Percentiles rank a stretch among this genome's conserved stretches.
Conservation (phyloP, 2,797 vertebrate species). For the Yasuhikotakia modesta region DNA sequence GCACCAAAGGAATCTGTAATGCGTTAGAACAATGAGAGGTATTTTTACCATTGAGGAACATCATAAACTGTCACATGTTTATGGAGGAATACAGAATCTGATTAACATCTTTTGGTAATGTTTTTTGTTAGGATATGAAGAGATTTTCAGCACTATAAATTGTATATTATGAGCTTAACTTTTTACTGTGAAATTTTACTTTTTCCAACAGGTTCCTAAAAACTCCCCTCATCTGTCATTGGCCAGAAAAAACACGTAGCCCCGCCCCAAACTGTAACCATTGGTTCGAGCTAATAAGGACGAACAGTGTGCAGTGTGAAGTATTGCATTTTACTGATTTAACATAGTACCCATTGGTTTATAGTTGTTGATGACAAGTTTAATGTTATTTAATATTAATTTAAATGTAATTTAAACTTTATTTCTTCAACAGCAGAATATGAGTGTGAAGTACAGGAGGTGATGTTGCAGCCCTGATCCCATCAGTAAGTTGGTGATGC, state of each 20-base stretch:
- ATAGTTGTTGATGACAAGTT: background rate
- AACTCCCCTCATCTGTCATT: background rate
- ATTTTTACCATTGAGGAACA: slow-evolving; percentile 23
- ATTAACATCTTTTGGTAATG: background rate
- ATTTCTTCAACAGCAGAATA: slow-evolving; percentile 16
- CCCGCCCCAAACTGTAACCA: no score
- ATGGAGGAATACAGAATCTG: background rate
- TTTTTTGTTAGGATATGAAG: background rate
- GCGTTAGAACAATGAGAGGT: background rate
- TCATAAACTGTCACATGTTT: background rate
- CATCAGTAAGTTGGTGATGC: slow-evolving; percentile 19
- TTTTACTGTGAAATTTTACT: background rate
- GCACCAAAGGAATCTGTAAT: slow-evolving; percentile 22
- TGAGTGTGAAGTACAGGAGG: background rate
- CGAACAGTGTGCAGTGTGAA: background rate
- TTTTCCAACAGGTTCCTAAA: background rate
- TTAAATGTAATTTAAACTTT: background rate
- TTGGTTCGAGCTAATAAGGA: background rate
- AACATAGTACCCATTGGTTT: background rate
- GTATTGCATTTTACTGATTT: background rate
- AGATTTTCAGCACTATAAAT: background rate
- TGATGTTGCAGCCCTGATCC: slow-evolving; percentile 6
- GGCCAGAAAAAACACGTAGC: background rate
- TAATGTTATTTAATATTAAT: no score
- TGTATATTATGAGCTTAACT: background rate